Evolutionary conservation across 92 coral and sea anemone genomes (phyloP).

Genomic region (Phenganax stokvisi): DNA sequence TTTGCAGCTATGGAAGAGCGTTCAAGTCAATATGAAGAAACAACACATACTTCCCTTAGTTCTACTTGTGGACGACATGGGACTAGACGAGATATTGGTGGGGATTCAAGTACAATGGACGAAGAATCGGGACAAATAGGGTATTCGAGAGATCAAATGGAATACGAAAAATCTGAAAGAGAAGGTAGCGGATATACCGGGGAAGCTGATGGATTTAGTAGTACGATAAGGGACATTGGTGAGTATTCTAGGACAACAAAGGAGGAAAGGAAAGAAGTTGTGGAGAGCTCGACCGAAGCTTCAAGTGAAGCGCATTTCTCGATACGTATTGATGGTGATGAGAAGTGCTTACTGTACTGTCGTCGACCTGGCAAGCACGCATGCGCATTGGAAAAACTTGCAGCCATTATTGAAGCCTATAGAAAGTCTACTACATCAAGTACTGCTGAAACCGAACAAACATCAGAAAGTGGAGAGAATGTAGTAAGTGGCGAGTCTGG

Average conservation of each 20-base stretch:
- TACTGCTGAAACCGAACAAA: not conserved
- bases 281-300: not conserved
- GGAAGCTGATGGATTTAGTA: not conserved
- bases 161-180: not conserved
- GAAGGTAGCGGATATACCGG: not conserved
- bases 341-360: slow-evolving; percentile 28
- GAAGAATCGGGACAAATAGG: not conserved
- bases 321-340: slow-evolving; percentile 30
- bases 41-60: not conserved
- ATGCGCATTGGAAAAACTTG: slow-evolving; percentile 31
- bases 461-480: not conserved
- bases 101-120: slow-evolving; percentile 9
- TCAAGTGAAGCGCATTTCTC: slow-evolving; percentile 20
- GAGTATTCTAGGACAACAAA: slow-evolving; percentile 27
- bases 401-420: slow-evolving; percentile 32
- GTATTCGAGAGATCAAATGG: too few relatives aligned
- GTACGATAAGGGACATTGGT: not conserved
- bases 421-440: slow-evolving; percentile 16
- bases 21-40: not conserved
- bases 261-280: slow-evolving; percentile 17
- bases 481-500: not conserved
- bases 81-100: not conserved
- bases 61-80: slow-evolving; percentile 9
- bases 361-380: slow-evolving; percentile 37
- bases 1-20: slow-evolving; percentile 21